Conservation (phyloP, 2,113 vertebrate genomes). For the Gasterosteus aculeatus region DNA sequence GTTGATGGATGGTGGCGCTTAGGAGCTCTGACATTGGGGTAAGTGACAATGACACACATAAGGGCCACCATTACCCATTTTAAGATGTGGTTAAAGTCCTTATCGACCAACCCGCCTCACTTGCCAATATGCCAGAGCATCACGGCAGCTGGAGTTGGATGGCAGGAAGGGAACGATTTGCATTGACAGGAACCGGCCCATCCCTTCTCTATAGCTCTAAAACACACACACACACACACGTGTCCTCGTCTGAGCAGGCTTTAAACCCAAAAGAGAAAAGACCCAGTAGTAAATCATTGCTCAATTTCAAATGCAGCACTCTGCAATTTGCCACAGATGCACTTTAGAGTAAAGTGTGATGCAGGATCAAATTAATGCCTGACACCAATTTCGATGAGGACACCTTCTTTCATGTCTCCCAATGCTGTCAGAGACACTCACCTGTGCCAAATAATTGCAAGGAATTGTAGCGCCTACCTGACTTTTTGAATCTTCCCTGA, state of each 20-base stretch:
- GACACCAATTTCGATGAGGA: constrained; percentile 62
- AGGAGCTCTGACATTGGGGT: constrained; percentile 79
- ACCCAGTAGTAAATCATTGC: constrained; percentile 16
- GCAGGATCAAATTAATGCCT: constrained; percentile 66
- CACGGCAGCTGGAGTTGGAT: constrained; percentile 66
- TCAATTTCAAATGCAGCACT: constrained; percentile 46
- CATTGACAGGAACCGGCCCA: constrained; percentile 59
- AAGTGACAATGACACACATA: constrained; percentile 82
- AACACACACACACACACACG: constrained; percentile 25
- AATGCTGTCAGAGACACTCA: constrained; percentile 43
- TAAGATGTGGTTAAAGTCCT: constrained; percentile 79
- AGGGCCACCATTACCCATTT: constrained; percentile 80
- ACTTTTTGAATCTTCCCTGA: constrained; percentile 14
- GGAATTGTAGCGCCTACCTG: constrained; percentile 54
- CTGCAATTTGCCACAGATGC: constrained; percentile 45
- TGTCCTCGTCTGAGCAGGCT: constrained; percentile 29
- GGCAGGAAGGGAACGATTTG: constrained; percentile 66
- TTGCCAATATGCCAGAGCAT: constrained; percentile 76
- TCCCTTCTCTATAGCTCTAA: constrained; percentile 38
- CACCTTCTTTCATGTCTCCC: constrained; percentile 41
- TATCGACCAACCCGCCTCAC: constrained; percentile 74
- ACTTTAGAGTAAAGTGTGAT: constrained; percentile 41
- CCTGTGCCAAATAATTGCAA: constrained; percentile 56
- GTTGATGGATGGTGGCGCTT: constrained; percentile 80
- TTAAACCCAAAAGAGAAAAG: constrained; percentile 44